These are phyloP conservation scores for Antrozous pallidus DNA, from an alignment of 2,797 vertebrate genomes.

Conservation along the genomic window DNA sequence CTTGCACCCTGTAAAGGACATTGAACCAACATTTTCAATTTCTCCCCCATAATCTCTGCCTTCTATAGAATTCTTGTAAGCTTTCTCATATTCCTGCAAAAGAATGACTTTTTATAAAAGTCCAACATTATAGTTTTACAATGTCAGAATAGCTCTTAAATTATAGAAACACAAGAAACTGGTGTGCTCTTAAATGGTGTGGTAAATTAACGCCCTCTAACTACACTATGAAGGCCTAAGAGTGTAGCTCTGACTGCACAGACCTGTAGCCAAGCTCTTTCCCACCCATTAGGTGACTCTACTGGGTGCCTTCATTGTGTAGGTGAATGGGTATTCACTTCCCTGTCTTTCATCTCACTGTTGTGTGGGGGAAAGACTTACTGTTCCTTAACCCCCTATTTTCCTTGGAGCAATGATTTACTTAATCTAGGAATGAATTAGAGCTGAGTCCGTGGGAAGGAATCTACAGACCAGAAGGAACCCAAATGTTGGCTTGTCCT, in stretches of 20 bases:
- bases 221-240: background rate
- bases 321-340: background rate
- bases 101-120: background rate
- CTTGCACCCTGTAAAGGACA: background rate
- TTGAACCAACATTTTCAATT: background rate
- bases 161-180: background rate
- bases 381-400: background rate
- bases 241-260: too few species aligned
- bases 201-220: background rate
- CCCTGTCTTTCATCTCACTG: background rate
- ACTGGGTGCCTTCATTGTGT: background rate
- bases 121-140: background rate
- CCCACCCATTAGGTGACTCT: background rate
- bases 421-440: background rate
- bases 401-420: background rate
- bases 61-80: background rate
- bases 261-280: background rate
- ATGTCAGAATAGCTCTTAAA: background rate
- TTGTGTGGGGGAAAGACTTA: background rate
- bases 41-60: background rate
- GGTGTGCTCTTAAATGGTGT: fast-evolving
- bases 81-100: background rate
- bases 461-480: background rate
- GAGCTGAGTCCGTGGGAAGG: background rate
- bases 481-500: background rate